Evolutionary conservation across 2,888 invertebrate genomes (phyloP), one percentile per base, ranked within the genome.

Genomic region (Xylota segnis): DNA sequence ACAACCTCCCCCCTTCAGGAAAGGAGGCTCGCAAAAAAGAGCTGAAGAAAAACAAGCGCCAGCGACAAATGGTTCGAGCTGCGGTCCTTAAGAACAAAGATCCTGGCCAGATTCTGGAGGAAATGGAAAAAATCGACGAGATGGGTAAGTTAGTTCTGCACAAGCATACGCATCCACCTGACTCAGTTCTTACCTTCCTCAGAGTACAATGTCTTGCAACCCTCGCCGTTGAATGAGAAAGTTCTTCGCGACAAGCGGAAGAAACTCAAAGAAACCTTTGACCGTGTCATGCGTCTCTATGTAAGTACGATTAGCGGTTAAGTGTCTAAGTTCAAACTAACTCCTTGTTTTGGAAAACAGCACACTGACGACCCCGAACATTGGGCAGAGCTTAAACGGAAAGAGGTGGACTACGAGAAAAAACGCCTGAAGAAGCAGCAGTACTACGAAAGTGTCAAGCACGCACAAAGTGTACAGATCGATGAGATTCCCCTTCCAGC

Each of bases 51-150:
- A 99, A 99, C 92, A 99, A 99, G 92, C 96, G 98, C 89, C 99
- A 99, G 91, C 94, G 99, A 68, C 97, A 98, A 93, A 95, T 98
- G 94, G 99, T 99, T 0, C 93, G 99, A 87, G 98, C 98, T 58
- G 98, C 99, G 63, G 99, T 99, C 2, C 93, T 99, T 4, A 99
- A 99, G 93, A 98, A 98, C 91, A 99, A 99, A 93, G 99, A 99
- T 94, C 99, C 99, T 0, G 94, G 96, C 70, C 98, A 98, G 91
- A 95, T 99, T 79, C 94, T 99, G 47, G 97, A 97, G 90, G 99
- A 99, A 93, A 95, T 99, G 94, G 98, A 99, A 91, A 97, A 98
- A 93, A 98, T 99, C 90, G 99, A 99, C 94, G 97, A 98, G 94
- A 98, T 99, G 98, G 98, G 98, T 98, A 93, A 89, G 92, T 91